phyloP scores from a whole-genome alignment of 2,888 invertebrate genomes.

The Pterostichus niger region DNA sequence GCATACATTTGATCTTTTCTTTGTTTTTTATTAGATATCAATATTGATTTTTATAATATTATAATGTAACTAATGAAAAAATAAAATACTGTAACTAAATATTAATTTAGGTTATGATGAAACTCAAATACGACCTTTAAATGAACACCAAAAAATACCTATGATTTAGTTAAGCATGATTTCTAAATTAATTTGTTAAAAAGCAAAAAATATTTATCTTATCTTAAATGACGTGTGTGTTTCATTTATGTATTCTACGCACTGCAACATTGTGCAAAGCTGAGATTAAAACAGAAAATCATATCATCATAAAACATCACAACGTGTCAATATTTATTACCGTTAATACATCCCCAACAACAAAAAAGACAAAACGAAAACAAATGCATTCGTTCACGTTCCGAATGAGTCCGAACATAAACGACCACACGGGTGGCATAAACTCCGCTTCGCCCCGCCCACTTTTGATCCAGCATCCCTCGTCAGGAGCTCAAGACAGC shows the following conservation, averaged over 20 bases:
- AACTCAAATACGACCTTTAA: too few relatives aligned
- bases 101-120: too few relatives aligned
- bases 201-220: too few relatives aligned
- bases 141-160: too few relatives aligned
- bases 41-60: too few relatives aligned
- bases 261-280: neutral
- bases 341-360: slow-evolving; percentile 25
- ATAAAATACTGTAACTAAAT: too few relatives aligned
- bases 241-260: neutral
- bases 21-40: too few relatives aligned
- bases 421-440: slow-evolving; percentile 35
- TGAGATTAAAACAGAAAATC: neutral
- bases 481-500: slow-evolving; percentile 34
- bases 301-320: slow-evolving; percentile 9
- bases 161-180: too few relatives aligned
- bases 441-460: slow-evolving; percentile 44
- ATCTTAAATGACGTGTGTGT: too few relatives aligned
- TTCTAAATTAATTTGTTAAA: too few relatives aligned
- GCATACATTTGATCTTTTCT: too few relatives aligned
- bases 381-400: neutral
- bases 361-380: neutral
- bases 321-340: slow-evolving; percentile 38
- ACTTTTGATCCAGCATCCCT: slow-evolving; percentile 60
- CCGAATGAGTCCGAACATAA: slow-evolving; percentile 29
- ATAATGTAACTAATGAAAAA: too few relatives aligned